These are phyloP conservation scores for Hippolais icterina DNA, from an alignment of 2,113 vertebrate species.

Conservation along the genomic window DNA sequence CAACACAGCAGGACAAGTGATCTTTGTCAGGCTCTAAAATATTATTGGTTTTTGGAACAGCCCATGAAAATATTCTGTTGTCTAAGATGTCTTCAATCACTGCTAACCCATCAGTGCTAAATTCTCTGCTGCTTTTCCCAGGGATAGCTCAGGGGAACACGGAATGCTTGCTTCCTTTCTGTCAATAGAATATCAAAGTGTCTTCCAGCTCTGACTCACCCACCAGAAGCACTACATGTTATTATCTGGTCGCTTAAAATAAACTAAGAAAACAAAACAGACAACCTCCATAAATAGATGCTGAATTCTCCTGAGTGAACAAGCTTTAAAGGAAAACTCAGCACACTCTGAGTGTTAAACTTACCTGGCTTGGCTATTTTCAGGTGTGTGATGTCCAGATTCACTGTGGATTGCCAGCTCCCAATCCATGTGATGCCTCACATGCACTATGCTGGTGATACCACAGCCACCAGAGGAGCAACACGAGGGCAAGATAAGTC, in stretches of 20 bases:
- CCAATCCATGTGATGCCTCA: constrained; percentile 56
- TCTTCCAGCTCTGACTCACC: constrained; percentile 10
- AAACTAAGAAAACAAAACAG: not conserved
- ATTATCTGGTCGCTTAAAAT: constrained; percentile 2
- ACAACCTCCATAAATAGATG: constrained; percentile 15
- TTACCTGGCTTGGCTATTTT: constrained; percentile 59
- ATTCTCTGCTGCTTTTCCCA: not conserved
- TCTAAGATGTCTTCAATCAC: not conserved
- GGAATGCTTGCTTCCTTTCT: not conserved
- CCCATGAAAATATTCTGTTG: not conserved
- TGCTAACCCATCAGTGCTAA: not conserved
- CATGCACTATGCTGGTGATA: constrained; percentile 53
- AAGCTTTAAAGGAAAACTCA: constrained; percentile 38
- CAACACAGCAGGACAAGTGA: not conserved
- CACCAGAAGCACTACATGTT: not conserved
- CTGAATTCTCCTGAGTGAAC: constrained; percentile 37
- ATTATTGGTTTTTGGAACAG: not conserved
- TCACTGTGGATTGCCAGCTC: constrained; percentile 67
- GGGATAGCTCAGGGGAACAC: not conserved
- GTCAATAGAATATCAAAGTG: not conserved
- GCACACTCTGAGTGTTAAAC: constrained; percentile 17
- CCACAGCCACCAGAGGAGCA: constrained; percentile 59
- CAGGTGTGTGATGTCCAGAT: constrained; percentile 71
- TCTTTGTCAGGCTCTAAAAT: not conserved
- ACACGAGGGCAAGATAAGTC: constrained; percentile 45